Evolutionary conservation across 2,797 vertebrate genomes (phyloP), one percentile per base, ranked within the genome.

Genomic region (Otolemur crassicaudatus): DNA sequence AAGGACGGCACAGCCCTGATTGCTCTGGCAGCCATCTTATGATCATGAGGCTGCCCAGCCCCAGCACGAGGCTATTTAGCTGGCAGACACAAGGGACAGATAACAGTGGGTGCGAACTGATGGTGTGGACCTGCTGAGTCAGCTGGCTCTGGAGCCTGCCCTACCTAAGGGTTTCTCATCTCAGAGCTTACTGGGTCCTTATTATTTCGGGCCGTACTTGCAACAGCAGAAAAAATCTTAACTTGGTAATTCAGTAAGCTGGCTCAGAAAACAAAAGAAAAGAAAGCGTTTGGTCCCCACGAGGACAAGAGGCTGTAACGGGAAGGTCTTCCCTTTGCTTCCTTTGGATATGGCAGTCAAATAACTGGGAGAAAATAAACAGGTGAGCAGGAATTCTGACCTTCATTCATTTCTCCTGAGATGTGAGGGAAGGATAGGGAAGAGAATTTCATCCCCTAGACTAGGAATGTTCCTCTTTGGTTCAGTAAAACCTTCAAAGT

Each of bases 321-420:
- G 91, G 67, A 76, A 94, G 9, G 17, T 46, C 46, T 87, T 88
- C 67, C 80, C n/a, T 90, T 53, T 65, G 37, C 88, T 25, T 73
- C 2, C 19, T 77, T 63, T 77, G 81, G 67, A 20, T n/a, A 16
- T 5, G 3, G 75, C 12, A 70, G 58, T 13, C 31, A 73, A 93
- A 70, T 20, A 61, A 93, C 6, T 76, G 53, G 43, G 72, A 86
- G 70, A 61, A 70, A 73, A 87, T 10, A 23, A 88, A 72, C 29
- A 40, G 23, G 22, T 46, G 29, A 61, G 61, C 14, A 58, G n/a
- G 11, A 25, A 72, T 77, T 81, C 61, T 88, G n/a, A 95, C 56
- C 6, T 81, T 37, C 87, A 23, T 53, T 90, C 46, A 90, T 84
- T 84, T 93, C 34, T 46, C 25, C n/a, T 49, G 56, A 73, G 43